Percentiles rank a stretch among this genome's conserved stretches.
phyloP scores from a whole-genome alignment of 2,113 vertebrate genomes.

The Spea multiplicata region DNA sequence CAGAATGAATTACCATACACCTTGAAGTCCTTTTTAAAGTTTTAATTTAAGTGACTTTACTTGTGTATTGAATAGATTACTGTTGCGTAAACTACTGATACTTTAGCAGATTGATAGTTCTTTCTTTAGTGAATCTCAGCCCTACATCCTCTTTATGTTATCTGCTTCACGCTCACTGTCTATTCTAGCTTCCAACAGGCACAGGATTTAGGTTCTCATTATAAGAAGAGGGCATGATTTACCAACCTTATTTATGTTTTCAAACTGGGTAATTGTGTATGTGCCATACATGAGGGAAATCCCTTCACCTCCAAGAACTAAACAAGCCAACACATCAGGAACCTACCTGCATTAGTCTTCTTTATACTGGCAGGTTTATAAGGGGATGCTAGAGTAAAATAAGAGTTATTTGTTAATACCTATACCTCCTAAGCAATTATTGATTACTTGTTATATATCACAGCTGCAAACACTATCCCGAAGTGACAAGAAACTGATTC shows the following conservation, averaged over 20 bases:
- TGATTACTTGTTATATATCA: no score
- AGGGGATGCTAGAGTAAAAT: no score
- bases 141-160: neutral
- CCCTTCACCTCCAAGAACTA: no score
- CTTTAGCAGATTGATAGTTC: neutral
- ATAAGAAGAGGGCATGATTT: neutral
- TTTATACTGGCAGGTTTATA: no score
- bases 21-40: conserved; percentile 6
- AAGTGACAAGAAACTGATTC: no score
- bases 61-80: conserved; percentile 8
- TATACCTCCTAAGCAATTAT: no score
- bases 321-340: no score
- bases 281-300: no score
- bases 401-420: no score
- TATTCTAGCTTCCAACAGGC: neutral
- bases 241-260: neutral
- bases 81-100: neutral
- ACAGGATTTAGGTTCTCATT: neutral
- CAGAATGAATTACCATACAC: conserved; percentile 34
- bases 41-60: conserved; percentile 23
- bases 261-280: no score
- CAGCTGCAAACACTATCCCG: no score
- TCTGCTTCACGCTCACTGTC: neutral
- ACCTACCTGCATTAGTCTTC: no score
- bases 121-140: neutral